These are phyloP conservation scores for Zygaena filipendulae DNA, from an alignment of 2,888 invertebrate species.

Conservation along the genomic window DNA sequence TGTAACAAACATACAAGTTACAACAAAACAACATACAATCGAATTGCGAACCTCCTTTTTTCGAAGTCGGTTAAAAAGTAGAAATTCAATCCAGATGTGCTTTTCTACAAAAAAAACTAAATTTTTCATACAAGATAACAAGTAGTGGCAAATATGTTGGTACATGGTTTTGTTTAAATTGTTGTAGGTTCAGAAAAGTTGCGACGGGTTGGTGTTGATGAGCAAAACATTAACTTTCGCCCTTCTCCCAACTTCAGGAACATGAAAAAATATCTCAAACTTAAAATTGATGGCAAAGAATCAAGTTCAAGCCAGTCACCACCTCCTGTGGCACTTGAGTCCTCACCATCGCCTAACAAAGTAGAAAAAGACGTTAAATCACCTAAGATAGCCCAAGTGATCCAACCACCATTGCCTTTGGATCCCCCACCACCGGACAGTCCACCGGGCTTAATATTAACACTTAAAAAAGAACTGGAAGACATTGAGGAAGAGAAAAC, in stretches of 20 bases:
- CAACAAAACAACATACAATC: no score
- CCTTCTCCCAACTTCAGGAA: slow-evolving; percentile 43
- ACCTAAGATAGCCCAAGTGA: slow-evolving; percentile 7
- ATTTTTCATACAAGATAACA: no score
- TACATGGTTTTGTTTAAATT: no score
- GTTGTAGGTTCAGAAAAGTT: background rate
- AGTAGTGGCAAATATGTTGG: no score
- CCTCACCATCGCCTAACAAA: slow-evolving; percentile 4
- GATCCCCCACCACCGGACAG: slow-evolving; percentile 20
- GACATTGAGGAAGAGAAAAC: slow-evolving; percentile 12
- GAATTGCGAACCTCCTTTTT: no score
- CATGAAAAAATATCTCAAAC: slow-evolving; percentile 43
- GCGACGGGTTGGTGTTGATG: slow-evolving; percentile 23
- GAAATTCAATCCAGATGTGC: no score
- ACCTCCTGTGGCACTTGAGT: slow-evolving; percentile 1
- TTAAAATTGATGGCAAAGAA: slow-evolving; percentile 27
- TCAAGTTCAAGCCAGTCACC: slow-evolving; percentile 14
- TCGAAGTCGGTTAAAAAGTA: no score
- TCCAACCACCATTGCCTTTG: slow-evolving; percentile 19
- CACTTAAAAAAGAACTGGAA: slow-evolving; percentile 16
- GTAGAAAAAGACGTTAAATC: slow-evolving; percentile 1
- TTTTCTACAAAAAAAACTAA: no score
- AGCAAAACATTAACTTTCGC: slow-evolving; percentile 31
- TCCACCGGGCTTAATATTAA: no score
- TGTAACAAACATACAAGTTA: no score